Evolutionary conservation across 2,888 invertebrate genomes (phyloP).

Genomic region (Tillus elongatus): DNA sequence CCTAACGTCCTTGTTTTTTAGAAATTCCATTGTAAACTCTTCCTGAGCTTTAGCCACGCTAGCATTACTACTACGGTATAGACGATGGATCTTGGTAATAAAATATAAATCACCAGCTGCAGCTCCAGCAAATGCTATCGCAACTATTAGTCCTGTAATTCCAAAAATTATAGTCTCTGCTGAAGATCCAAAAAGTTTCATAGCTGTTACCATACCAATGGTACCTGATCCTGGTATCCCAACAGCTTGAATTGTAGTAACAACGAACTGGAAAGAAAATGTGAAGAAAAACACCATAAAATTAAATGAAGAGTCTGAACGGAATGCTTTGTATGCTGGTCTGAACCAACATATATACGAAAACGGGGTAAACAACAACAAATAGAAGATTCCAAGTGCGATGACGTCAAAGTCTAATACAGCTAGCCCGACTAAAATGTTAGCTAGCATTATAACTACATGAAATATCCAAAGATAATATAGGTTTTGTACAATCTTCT

Average conservation of each 20-base stretch:
- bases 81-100: slow-evolving; percentile 87
- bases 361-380: slow-evolving; percentile 86
- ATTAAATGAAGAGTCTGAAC: slow-evolving; percentile 97
- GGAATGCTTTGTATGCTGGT: slow-evolving; percentile 98
- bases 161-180: slow-evolving; percentile 59
- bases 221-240: slow-evolving; percentile 79
- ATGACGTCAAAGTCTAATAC: slow-evolving; percentile 68
- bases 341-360: slow-evolving; percentile 99
- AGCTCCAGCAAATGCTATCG: slow-evolving; percentile 66
- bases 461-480: slow-evolving; percentile 98
- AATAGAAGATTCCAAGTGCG: slow-evolving; percentile 81
- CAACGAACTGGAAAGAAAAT: slow-evolving; percentile 90
- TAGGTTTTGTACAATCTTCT: slow-evolving; percentile 86
- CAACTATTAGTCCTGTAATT: slow-evolving; percentile 67
- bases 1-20: too few species aligned
- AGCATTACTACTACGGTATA: too few species aligned
- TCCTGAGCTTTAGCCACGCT: too few species aligned
- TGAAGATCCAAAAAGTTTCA: slow-evolving; percentile 51
- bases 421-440: slow-evolving; percentile 77
- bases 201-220: slow-evolving; percentile 79
- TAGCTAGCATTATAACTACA: slow-evolving; percentile 72
- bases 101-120: slow-evolving; percentile 71
- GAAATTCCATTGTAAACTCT: too few species aligned
- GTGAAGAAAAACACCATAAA: slow-evolving; percentile 99
- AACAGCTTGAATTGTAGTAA: slow-evolving; percentile 79